phyloP scores from a whole-genome alignment of 2,113 vertebrate species.

The Channa argus region DNA sequence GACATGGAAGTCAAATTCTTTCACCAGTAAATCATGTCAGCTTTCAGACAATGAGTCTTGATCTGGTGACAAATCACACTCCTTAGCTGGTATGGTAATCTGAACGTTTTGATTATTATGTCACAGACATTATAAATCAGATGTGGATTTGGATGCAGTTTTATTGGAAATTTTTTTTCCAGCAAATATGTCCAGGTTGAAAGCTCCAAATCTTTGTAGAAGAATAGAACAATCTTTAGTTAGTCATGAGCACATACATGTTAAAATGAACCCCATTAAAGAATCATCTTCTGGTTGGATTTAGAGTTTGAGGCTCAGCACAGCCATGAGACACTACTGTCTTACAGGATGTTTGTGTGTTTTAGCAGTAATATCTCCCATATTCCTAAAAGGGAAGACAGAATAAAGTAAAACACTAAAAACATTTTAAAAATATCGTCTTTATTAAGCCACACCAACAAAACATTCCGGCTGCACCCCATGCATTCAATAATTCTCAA shows the following conservation, averaged over 20 bases:
- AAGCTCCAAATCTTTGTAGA: not conserved
- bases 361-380: conserved; percentile 40
- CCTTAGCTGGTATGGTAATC: not conserved
- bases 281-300: conserved; percentile 53
- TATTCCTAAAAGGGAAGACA: conserved; percentile 1
- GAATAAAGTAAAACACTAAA: conserved; percentile 5
- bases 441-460: conserved; percentile 57
- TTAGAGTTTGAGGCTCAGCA: conserved; percentile 57
- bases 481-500: conserved; percentile 66
- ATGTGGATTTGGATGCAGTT: not conserved
- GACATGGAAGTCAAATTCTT: conserved; percentile 62
- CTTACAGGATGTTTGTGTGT: conserved; percentile 55
- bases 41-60: conserved; percentile 45
- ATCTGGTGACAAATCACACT: conserved; percentile 21
- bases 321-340: conserved; percentile 63
- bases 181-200: not conserved
- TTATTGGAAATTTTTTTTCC: not conserved
- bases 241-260: too few relatives aligned
- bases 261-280: conserved; percentile 36
- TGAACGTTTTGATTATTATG: conserved; percentile 2
- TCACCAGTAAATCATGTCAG: conserved; percentile 69
- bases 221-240: too few relatives aligned
- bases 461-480: conserved; percentile 48
- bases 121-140: not conserved
- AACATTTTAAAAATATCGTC: conserved; percentile 20